Conservation (phyloP, 2,888 invertebrate genomes). For the Suillia variegata region DNA sequence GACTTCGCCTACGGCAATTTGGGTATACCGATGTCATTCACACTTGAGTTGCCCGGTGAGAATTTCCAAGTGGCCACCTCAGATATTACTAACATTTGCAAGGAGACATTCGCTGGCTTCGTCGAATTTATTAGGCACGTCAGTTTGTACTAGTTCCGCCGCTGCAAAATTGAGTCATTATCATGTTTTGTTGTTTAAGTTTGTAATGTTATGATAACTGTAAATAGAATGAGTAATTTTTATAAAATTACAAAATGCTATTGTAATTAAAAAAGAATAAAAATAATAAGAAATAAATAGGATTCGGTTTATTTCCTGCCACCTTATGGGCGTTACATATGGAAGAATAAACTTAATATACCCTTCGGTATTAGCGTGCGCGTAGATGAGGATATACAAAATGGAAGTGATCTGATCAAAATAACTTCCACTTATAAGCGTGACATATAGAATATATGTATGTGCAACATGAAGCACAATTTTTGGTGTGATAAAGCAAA, state of each 20-base stretch:
- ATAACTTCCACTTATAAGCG: no score
- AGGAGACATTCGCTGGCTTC: constrained; percentile 59
- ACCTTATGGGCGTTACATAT: not conserved
- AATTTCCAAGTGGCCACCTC: constrained; percentile 55
- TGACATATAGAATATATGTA: no score
- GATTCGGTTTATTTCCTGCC: not conserved
- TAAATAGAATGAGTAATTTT: constrained; percentile 46
- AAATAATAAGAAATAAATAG: constrained; percentile 12
- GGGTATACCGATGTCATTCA: constrained; percentile 67
- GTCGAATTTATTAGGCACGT: constrained; percentile 59
- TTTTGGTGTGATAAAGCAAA: no score
- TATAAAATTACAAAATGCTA: constrained; percentile 45
- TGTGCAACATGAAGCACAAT: no score
- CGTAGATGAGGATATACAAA: no score
- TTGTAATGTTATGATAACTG: constrained; percentile 35
- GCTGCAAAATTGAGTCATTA: not conserved
- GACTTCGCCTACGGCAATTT: constrained; percentile 69
- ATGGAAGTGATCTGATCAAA: no score
- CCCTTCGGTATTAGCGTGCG: not conserved
- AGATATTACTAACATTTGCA: constrained; percentile 59
- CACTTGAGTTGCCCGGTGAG: constrained; percentile 70
- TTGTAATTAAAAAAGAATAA: constrained; percentile 39
- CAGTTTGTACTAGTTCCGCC: constrained; percentile 47
- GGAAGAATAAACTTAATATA: no score
- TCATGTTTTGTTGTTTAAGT: constrained; percentile 22